phyloP scores from a whole-genome alignment of 2,797 vertebrate species.

The Dromococcyx pavoninus region DNA sequence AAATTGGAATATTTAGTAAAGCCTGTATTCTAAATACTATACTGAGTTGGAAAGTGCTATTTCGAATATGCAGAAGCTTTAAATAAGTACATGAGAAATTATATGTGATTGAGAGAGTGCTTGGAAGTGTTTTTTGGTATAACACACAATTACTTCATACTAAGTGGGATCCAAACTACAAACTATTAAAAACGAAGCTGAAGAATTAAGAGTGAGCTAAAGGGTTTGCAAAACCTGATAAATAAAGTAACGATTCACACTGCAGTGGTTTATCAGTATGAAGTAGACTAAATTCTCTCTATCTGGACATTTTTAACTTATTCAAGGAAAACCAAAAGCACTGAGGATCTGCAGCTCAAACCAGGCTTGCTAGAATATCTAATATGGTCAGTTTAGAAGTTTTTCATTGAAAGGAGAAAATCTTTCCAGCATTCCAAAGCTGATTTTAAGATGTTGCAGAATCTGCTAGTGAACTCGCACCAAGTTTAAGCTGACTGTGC shows the following conservation, averaged over 20 bases:
- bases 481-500: neutral
- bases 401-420: neutral
- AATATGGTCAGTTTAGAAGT: neutral
- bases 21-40: neutral
- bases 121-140: neutral
- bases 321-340: neutral
- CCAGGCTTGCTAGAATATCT: neutral
- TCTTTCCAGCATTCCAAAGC: neutral
- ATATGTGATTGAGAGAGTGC: neutral
- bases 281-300: neutral
- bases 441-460: neutral
- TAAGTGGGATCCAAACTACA: neutral
- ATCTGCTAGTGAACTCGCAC: neutral
- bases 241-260: neutral
- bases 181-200: neutral
- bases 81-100: neutral
- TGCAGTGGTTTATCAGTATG: neutral
- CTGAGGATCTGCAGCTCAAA: neutral
- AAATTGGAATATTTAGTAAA: conserved; percentile 20
- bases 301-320: neutral
- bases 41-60: neutral
- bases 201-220: neutral
- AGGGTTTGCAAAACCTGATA: neutral
- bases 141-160: neutral
- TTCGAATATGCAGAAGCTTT: neutral